These are phyloP conservation scores for Palythoa heliodiscus DNA, from an alignment of 92 coral and sea anemone genomes.

Conservation along the genomic window DNA sequence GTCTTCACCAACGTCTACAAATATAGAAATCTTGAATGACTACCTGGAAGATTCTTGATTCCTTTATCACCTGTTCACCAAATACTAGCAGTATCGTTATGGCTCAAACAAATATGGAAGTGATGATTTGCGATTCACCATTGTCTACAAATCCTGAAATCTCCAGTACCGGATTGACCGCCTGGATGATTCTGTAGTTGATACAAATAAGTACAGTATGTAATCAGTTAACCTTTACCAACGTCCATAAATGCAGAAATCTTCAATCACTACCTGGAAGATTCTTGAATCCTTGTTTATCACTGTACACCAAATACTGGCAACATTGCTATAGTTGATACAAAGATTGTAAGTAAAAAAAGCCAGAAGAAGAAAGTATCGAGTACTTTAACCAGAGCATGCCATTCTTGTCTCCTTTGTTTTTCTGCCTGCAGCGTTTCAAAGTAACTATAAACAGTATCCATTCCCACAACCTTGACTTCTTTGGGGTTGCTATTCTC, in stretches of 20 bases:
- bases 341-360: constrained; percentile 35
- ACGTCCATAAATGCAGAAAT: no score
- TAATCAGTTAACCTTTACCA: no score
- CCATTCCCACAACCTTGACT: constrained; percentile 19
- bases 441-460: constrained; percentile 44
- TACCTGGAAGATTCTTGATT: not conserved
- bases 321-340: constrained; percentile 42
- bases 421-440: constrained; percentile 49
- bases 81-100: no score
- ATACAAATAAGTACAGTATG: no score
- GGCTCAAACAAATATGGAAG: no score
- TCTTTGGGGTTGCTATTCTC: not conserved
- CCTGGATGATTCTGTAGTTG: no score
- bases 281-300: not conserved
- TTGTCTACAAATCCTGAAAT: no score
- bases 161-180: no score
- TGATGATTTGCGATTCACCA: no score
- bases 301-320: not conserved
- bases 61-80: no score
- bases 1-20: no score
- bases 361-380: constrained; percentile 55
- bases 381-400: constrained; percentile 53
- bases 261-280: not conserved
- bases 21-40: not conserved
- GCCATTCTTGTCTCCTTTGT: constrained; percentile 52